These are phyloP conservation scores for Drosophila colorata DNA, from an alignment of 2,888 invertebrate genomes.

Conservation along the genomic window DNA sequence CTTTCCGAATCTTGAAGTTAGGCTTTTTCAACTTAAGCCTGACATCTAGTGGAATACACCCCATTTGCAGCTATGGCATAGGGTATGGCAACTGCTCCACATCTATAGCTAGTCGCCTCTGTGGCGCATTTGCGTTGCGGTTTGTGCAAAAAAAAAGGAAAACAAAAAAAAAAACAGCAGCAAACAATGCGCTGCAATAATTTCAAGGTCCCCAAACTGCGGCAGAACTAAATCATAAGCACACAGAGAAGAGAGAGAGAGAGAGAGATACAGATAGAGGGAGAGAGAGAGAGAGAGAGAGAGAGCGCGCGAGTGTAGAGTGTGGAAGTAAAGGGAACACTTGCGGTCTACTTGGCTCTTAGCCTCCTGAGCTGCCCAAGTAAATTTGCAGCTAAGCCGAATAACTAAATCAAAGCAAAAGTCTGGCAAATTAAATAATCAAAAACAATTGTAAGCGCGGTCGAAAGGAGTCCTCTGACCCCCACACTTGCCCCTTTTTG, in stretches of 20 bases:
- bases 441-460: constrained; percentile 61
- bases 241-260: constrained; percentile 23
- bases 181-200: constrained; percentile 67
- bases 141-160: constrained; percentile 30
- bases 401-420: constrained; percentile 75
- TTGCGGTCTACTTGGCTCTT: constrained; percentile 53
- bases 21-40: too few relatives aligned
- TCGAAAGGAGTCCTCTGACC: constrained; percentile 1
- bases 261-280: background rate
- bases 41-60: too few relatives aligned
- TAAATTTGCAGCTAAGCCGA: constrained; percentile 52
- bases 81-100: constrained; percentile 34
- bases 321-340: constrained; percentile 30
- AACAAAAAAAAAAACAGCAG: constrained; percentile 29
- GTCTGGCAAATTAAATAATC: constrained; percentile 67
- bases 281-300: constrained; percentile 5
- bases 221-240: constrained; percentile 68
- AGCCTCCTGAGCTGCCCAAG: constrained; percentile 35
- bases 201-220: constrained; percentile 74
- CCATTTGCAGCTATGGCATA: background rate
- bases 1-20: too few relatives aligned
- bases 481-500: background rate
- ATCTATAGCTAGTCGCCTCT: constrained; percentile 41
- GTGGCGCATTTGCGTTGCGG: constrained; percentile 60
- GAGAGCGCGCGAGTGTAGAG: constrained; percentile 5